phyloP scores from a whole-genome alignment of 2,797 vertebrate genomes.

The Vireo griseus region DNA sequence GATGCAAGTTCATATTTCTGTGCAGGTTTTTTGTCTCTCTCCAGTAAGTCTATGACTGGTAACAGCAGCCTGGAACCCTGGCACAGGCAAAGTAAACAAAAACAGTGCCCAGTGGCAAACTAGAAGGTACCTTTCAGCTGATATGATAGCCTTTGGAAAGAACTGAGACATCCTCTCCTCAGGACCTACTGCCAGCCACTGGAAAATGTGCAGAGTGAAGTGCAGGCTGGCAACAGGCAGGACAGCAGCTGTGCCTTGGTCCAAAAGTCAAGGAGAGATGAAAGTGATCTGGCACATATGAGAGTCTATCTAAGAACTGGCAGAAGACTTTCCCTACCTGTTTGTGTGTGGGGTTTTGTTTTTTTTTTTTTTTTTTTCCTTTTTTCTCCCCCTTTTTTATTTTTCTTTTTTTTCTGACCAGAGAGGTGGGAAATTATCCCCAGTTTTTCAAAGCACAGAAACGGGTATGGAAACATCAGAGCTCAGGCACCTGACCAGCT shows the following conservation, averaged over 20 bases:
- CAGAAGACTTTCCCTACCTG: background rate
- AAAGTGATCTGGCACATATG: background rate
- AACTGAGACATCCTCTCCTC: background rate
- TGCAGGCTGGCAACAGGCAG: background rate
- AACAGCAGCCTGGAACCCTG: background rate
- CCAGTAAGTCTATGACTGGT: background rate
- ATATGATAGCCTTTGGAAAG: background rate
- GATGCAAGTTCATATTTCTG: background rate
- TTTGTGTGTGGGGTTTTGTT: background rate
- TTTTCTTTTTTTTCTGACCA: background rate
- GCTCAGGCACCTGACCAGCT: background rate
- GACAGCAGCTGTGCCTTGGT: background rate
- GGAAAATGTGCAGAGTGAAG: background rate
- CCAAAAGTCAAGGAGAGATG: background rate
- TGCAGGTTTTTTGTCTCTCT: background rate
- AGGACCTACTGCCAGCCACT: background rate
- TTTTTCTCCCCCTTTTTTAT: fast-evolving
- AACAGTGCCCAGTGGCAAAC: background rate
- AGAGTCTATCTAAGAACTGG: background rate
- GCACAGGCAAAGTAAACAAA: background rate
- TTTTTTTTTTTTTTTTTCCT: background rate
- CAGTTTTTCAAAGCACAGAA: background rate
- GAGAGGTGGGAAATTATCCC: background rate
- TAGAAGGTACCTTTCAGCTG: background rate
- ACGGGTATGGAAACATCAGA: fast-evolving